These are phyloP conservation scores for Neotragus pygmaeus DNA, from an alignment of 2,113 vertebrate genomes.

Conservation along the genomic window DNA sequence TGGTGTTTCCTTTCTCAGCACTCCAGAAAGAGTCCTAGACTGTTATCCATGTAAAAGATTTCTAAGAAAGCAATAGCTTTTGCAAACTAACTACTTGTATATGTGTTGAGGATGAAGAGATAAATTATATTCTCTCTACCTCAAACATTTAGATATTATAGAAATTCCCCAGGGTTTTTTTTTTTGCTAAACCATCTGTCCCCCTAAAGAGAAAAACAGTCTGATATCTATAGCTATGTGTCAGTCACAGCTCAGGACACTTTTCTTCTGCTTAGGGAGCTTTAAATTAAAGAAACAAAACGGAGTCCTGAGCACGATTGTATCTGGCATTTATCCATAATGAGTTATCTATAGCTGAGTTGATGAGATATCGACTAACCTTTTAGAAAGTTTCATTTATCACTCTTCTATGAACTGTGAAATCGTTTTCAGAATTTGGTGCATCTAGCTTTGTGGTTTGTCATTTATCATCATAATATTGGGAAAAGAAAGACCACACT, in stretches of 20 bases:
- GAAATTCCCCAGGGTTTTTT: neutral
- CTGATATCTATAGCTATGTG: neutral
- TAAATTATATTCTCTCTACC: neutral
- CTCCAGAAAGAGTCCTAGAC: neutral
- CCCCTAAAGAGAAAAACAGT: neutral
- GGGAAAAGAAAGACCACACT: neutral
- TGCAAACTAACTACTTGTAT: neutral
- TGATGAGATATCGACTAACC: neutral
- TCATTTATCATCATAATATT: neutral
- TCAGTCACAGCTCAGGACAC: neutral
- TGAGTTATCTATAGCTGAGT: neutral
- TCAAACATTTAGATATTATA: neutral
- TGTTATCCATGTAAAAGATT: neutral
- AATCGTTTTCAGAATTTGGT: neutral
- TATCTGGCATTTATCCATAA: neutral
- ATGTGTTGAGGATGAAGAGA: neutral
- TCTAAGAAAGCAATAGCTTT: neutral
- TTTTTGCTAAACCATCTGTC: neutral
- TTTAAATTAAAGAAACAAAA: neutral
- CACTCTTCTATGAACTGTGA: neutral
- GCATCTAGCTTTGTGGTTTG: neutral
- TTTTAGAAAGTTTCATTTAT: conserved; percentile 8
- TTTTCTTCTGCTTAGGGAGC: neutral
- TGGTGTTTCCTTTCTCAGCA: neutral
- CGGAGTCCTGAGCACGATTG: neutral